A percentile compares a stretch with the other conserved stretches of the same genome.
Conservation (phyloP, 1,140 invertebrate genomes). For the Limonius californicus region DNA sequence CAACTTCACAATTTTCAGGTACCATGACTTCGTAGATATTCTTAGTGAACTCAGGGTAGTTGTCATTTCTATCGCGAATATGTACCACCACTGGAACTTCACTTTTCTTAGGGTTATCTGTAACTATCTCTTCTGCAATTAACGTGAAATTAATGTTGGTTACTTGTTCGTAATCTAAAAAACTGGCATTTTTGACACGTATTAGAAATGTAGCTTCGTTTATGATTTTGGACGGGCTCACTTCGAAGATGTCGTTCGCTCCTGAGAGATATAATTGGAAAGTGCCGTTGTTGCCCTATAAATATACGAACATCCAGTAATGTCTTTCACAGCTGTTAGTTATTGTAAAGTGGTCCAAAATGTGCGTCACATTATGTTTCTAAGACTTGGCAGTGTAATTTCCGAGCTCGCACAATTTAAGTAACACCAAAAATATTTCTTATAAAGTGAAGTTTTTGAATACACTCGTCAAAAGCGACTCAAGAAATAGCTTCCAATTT, state of each 20-base stretch:
- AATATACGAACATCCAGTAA: no score
- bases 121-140: slow-evolving; percentile 77
- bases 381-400: no score
- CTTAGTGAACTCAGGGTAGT: slow-evolving; percentile 84
- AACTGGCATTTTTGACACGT: slow-evolving; percentile 77
- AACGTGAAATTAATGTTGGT: slow-evolving; percentile 80
- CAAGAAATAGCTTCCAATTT: no score
- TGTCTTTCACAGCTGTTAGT: no score
- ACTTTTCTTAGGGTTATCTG: slow-evolving; percentile 65
- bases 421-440: no score
- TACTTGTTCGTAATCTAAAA: slow-evolving; percentile 82
- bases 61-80: slow-evolving; percentile 90
- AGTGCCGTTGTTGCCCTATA: slow-evolving; percentile 86
- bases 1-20: slow-evolving; percentile 77
- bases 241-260: slow-evolving; percentile 80
- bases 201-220: slow-evolving; percentile 92
- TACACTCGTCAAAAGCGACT: no score
- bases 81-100: slow-evolving; percentile 77
- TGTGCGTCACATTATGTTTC: no score
- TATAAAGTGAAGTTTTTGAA: no score
- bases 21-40: slow-evolving; percentile 73
- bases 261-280: slow-evolving; percentile 80
- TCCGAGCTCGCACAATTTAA: no score
- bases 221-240: slow-evolving; percentile 81
- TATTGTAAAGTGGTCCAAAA: no score